These are phyloP conservation scores for Ormia ochracea DNA, from an alignment of 2,888 invertebrate species.

Conservation along the genomic window DNA sequence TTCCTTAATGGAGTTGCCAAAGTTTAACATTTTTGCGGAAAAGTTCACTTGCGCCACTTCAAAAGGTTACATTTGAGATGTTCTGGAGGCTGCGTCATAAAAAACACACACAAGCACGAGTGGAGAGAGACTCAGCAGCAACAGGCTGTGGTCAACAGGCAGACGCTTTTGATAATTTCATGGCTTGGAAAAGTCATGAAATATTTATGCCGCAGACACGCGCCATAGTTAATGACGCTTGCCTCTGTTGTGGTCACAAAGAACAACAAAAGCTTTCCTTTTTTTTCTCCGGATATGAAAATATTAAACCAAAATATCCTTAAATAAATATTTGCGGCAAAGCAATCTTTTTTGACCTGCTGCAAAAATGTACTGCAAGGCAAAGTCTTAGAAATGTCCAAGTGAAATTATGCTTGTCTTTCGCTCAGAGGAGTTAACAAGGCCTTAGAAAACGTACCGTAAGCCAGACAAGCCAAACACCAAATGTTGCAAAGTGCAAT, in stretches of 20 bases:
- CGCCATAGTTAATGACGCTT: conserved; percentile 24
- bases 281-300: neutral
- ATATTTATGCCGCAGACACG: conserved; percentile 50
- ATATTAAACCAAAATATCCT: neutral
- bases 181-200: neutral
- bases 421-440: conserved; percentile 25
- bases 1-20: conserved; percentile 3
- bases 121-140: too few relatives aligned
- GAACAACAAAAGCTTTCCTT: neutral
- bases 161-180: neutral
- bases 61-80: neutral
- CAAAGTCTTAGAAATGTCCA: conserved; percentile 1
- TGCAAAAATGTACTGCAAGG: neutral
- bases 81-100: neutral
- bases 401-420: conserved; percentile 27
- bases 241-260: neutral
- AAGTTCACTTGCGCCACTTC: conserved; percentile 16
- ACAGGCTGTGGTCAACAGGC: conserved; percentile 33
- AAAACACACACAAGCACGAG: neutral
- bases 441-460: neutral
- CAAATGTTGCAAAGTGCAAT: conserved; percentile 64
- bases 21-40: neutral
- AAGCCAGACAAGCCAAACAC: conserved; percentile 31
- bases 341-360: neutral
- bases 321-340: neutral